Evolutionary conservation across 2,113 vertebrate species (phyloP).

Genomic region (Istiophorus platypterus): DNA sequence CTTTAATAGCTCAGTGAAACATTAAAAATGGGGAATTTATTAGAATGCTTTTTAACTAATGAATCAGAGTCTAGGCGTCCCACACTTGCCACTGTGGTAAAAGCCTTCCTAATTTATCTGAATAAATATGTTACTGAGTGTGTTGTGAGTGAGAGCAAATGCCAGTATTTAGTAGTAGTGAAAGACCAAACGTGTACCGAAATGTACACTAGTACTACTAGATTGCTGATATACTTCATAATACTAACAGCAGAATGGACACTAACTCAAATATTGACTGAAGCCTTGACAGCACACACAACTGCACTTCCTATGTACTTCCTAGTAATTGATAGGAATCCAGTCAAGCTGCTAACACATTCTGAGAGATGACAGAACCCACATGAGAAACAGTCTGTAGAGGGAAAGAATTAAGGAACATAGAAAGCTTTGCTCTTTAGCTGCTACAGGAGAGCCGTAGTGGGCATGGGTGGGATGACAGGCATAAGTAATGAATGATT

Average conservation of each 20-base stretch:
- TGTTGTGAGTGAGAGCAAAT: constrained; percentile 43
- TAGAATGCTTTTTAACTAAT: constrained; percentile 85
- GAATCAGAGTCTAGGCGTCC: constrained; percentile 70
- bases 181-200: constrained; percentile 19
- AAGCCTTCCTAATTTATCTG: constrained; percentile 81
- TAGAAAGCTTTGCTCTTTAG: constrained; percentile 41
- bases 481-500: constrained; percentile 34
- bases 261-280: constrained; percentile 1
- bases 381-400: constrained; percentile 16
- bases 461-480: constrained; percentile 34
- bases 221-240: background rate
- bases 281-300: constrained; percentile 5
- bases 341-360: constrained; percentile 41
- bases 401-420: constrained; percentile 41
- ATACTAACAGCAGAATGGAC: constrained; percentile 15
- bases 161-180: constrained; percentile 27
- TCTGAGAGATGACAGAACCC: constrained; percentile 33
- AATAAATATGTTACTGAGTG: constrained; percentile 72
- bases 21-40: constrained; percentile 84
- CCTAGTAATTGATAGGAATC: constrained; percentile 61
- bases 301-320: constrained; percentile 7
- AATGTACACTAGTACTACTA: background rate
- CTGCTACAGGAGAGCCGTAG: constrained; percentile 30
- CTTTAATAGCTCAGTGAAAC: constrained; percentile 82
- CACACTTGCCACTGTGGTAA: constrained; percentile 71